These are phyloP conservation scores for Perdita meconis DNA, from an alignment of 2,888 invertebrate species.

Conservation along the genomic window DNA sequence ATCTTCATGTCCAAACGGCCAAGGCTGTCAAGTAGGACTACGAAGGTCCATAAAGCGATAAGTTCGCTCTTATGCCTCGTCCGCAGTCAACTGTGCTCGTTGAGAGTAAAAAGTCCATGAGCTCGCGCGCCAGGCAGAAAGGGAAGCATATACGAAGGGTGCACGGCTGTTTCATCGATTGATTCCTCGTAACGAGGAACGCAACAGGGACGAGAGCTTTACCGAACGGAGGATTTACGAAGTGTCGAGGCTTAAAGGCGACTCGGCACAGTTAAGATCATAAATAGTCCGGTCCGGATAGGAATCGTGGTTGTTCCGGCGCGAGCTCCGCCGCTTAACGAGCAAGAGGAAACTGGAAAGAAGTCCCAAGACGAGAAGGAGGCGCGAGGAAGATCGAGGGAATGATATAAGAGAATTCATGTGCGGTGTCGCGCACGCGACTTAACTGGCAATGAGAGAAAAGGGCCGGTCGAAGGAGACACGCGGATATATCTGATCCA, in stretches of 20 bases:
- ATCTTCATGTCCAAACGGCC: too few species aligned
- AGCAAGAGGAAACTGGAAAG: slow-evolving; percentile 40
- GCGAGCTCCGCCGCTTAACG: slow-evolving; percentile 40
- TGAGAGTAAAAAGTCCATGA: background rate
- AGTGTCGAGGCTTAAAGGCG: slow-evolving; percentile 34
- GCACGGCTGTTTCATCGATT: slow-evolving; percentile 15
- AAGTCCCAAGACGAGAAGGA: slow-evolving; percentile 7
- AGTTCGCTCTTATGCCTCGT: too few species aligned
- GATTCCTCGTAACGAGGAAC: slow-evolving; percentile 39
- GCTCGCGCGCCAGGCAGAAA: background rate
- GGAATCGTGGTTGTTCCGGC: slow-evolving; percentile 50
- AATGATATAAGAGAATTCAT: slow-evolving; percentile 18
- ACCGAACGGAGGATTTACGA: slow-evolving; percentile 45
- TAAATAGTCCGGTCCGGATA: slow-evolving; percentile 47
- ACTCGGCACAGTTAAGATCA: slow-evolving; percentile 30
- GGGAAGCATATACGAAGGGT: background rate
- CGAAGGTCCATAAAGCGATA: too few species aligned
- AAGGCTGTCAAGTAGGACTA: too few species aligned
- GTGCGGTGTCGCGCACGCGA: slow-evolving; percentile 44
- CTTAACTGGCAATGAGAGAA: slow-evolving; percentile 45
- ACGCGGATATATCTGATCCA: slow-evolving; percentile 39
- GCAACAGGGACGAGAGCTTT: slow-evolving; percentile 15
- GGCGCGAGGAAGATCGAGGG: slow-evolving; percentile 5
- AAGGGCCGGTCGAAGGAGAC: slow-evolving; percentile 18
- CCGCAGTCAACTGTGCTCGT: too few species aligned